Conservation (phyloP, 1,140 invertebrate genomes). For the Spodoptera litura region DNA sequence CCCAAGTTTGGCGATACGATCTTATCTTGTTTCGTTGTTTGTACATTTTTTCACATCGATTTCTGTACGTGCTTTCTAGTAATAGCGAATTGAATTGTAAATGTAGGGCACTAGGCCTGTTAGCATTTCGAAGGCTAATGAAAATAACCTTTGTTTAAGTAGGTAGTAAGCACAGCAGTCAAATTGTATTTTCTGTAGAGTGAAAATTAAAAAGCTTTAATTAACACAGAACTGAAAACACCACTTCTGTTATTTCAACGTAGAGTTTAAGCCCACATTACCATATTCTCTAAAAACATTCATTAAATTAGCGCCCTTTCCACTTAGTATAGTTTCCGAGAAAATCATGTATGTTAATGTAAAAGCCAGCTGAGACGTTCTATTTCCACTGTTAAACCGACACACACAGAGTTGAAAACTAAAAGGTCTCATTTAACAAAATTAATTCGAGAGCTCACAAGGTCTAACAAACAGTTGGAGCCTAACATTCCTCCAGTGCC, state of each 20-base stretch:
- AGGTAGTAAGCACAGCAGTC: no score
- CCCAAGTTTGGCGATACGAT: constrained; percentile 1
- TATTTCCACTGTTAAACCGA: background rate
- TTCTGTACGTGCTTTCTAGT: constrained; percentile 9
- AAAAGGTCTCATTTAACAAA: background rate
- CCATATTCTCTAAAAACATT: no score
- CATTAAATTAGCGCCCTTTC: no score
- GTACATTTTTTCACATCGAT: constrained; percentile 2
- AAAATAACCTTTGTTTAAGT: background rate
- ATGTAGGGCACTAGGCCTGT: background rate
- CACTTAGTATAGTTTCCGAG: no score
- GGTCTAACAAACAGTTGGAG: background rate
- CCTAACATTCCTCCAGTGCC: constrained; percentile 1
- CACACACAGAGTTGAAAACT: background rate
- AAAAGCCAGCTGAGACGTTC: no score
- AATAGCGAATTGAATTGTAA: constrained; percentile 3
- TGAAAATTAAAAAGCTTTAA: no score
- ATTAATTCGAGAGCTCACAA: background rate
- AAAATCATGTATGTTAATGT: no score
- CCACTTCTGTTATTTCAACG: no score
- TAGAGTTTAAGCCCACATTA: no score
- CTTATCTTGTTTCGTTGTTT: constrained; percentile 25
- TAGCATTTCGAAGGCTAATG: background rate
- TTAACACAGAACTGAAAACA: no score
- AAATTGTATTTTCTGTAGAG: no score